Base-by-base conservation (phyloP, 2,888 invertebrate species). In the Drosophila melanosoma region DNA sequence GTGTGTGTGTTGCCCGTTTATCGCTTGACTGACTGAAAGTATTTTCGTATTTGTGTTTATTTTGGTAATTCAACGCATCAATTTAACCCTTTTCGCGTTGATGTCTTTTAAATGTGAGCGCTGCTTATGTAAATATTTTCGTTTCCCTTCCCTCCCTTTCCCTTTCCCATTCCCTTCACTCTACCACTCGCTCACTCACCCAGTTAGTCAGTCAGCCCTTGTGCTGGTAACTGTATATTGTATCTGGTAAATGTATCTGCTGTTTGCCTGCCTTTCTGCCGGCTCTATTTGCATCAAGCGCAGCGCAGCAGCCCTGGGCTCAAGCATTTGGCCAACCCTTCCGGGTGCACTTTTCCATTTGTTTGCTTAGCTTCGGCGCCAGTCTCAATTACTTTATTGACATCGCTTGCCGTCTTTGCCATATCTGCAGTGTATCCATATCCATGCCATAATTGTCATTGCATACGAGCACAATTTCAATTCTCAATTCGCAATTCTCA, bases 361-460 rank as follows among this genome's bases (percentile, higher is more conserved):
- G 62, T 71, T 76, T 84, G 76, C 63, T 85, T 74, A 81, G 72
- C 75, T 72, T 70, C 73, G 85, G 86, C 88, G 85, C 85, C 85
- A 86, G 88, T 83, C 88, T 86, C 85, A 86, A 86, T 86, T 88
- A 86, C 88, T 88, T 86, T 88, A 86, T 88, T 86, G 85, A 86
- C 82, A 62, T 67, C 72, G 66, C 67, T 38, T 58, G 66, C 81
- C 81, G 65, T 68, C 81, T 35, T 36, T 51, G 26, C 8, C 40
- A 49, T 42, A 54, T 54, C 33, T 57, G 45, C 26, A 56, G 45
- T 32, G 57, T 57, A 57, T 57, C 64, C 59, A 42, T 42, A 57
- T 57, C 64, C 59, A 38, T 56, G 71, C 65, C 66, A 79, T 81
- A 75, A 72, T 74, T 69, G 51, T 71, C 82, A 81, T 61, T 76